phyloP scores from a whole-genome alignment of 2,113 vertebrate genomes.

The Cavia aperea region DNA sequence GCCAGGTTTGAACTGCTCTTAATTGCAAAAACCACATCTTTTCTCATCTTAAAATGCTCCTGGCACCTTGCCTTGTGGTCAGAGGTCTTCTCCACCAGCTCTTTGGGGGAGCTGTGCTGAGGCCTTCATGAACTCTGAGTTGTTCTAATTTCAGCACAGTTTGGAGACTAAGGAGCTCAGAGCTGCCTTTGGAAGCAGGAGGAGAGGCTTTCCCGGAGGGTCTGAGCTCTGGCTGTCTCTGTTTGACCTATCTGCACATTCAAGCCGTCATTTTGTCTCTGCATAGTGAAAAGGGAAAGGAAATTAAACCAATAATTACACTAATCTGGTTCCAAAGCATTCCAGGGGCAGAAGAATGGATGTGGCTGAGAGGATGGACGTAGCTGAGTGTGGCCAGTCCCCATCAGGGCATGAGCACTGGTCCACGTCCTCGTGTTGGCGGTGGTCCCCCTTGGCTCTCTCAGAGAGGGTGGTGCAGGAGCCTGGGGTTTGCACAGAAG shows the following conservation, averaged over 20 bases:
- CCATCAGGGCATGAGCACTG: not conserved
- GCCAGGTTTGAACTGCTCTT: not conserved
- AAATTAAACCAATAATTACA: not conserved
- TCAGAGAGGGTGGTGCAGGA: not conserved
- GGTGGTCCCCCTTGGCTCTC: not conserved
- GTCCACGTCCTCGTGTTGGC: not conserved
- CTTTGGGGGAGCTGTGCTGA: slow-evolving; percentile 21
- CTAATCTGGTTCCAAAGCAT: not conserved
- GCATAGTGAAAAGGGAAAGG: not conserved
- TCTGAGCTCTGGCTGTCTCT: not conserved
- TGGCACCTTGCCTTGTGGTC: not conserved
- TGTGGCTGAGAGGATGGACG: not conserved
- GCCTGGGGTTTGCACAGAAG: too few relatives aligned
- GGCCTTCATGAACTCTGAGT: slow-evolving; percentile 15
- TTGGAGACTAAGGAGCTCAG: slow-evolving; percentile 35
- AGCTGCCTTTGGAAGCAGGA: not conserved
- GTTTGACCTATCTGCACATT: not conserved
- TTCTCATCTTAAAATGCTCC: not conserved
- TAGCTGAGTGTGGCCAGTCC: not conserved
- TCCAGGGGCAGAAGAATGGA: not conserved
- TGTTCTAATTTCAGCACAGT: slow-evolving; percentile 35
- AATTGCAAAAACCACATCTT: slow-evolving; percentile 31
- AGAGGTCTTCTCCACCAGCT: slow-evolving; percentile 33
- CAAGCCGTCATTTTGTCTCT: not conserved
- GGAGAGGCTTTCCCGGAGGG: not conserved